These are phyloP conservation scores for Pyrrhosoma nymphula DNA, from an alignment of 2,888 invertebrate species.

Conservation along the genomic window DNA sequence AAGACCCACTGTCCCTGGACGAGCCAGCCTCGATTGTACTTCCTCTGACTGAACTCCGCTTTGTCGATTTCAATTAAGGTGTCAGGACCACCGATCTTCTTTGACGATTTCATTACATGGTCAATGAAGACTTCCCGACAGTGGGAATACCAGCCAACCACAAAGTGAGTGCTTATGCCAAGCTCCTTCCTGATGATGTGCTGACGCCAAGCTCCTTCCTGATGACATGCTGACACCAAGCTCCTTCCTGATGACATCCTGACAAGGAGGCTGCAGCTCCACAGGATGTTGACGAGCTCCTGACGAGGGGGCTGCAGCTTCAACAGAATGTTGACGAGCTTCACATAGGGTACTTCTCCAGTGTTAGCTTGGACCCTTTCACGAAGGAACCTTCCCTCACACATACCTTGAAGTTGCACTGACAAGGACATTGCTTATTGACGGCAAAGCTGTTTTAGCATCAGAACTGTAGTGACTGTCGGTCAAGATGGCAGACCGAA, in stretches of 20 bases:
- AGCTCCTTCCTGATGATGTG: too few species aligned
- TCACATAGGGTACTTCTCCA: background rate
- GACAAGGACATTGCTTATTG: background rate
- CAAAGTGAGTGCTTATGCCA: background rate
- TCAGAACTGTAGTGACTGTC: background rate
- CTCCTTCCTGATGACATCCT: background rate
- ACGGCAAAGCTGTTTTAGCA: background rate
- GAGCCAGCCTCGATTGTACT: slow-evolving; percentile 71
- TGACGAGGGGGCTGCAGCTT: too few species aligned
- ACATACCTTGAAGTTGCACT: too few species aligned
- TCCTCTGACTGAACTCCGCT: slow-evolving; percentile 71
- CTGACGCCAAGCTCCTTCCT: too few species aligned
- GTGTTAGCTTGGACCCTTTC: too few species aligned
- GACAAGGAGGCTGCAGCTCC: too few species aligned
- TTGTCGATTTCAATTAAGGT: slow-evolving; percentile 72
- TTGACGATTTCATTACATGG: background rate
- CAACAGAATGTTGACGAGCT: background rate
- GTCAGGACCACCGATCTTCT: slow-evolving; percentile 79
- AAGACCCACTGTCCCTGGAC: slow-evolving; percentile 72
- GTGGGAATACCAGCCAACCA: slow-evolving; percentile 62
- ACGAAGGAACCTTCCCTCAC: too few species aligned
- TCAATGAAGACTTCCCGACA: slow-evolving; percentile 67
- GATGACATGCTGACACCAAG: too few species aligned
- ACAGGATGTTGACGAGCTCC: too few species aligned
- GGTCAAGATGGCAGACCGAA: too few species aligned